Base-by-base conservation (phyloP, 1,140 invertebrate species). In the Eulimnadia texana region DNA sequence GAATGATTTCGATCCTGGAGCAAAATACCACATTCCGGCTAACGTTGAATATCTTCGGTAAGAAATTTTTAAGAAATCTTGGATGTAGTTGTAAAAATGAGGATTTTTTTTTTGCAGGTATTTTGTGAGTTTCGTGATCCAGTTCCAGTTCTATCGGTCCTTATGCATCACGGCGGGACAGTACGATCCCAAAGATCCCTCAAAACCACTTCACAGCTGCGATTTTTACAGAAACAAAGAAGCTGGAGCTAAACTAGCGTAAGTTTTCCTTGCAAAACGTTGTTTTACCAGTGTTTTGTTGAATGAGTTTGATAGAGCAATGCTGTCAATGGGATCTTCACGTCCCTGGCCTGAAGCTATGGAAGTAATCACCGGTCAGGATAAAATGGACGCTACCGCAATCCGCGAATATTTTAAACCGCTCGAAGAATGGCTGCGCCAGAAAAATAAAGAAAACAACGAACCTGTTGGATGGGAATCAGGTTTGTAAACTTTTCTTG, bases 101-200 rank as follows among this genome's bases (percentile, higher is more conserved):
- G 25, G 27, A 42, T 62, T 62, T 57, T 51, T 61, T 61, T 75
- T 77, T 19, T 74, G n/a, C n/a, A 88, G 86, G 70, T 93, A 93
- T 72, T 90, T 91, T 71, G 82, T 93, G 1, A 89, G 87, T 58
- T 85, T 84, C 70, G 82, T 95, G 24, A 77, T 94, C 3, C 89
- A 93, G 74, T 94, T 93, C 77, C 91, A 94, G 74, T 90, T 95
- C 70, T 89, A 93, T 68, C 81, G 85, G 63, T 79, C 86, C 0
- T 75, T 93, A 2, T 95, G 92, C 67, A 78, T 80, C 54, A 81
- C 81, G 60, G 87, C 90, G 10, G 84, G 84, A 1, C 80, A 93
- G 70, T 90, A 87, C 64, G 82, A 85, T 53, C 81, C 84, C 0
- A 72, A 76, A 6, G 80, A 87, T 70, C 74, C 79, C 2, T 55